phyloP scores from a whole-genome alignment of 2,888 invertebrate species.

The Stramonita haemastoma region DNA sequence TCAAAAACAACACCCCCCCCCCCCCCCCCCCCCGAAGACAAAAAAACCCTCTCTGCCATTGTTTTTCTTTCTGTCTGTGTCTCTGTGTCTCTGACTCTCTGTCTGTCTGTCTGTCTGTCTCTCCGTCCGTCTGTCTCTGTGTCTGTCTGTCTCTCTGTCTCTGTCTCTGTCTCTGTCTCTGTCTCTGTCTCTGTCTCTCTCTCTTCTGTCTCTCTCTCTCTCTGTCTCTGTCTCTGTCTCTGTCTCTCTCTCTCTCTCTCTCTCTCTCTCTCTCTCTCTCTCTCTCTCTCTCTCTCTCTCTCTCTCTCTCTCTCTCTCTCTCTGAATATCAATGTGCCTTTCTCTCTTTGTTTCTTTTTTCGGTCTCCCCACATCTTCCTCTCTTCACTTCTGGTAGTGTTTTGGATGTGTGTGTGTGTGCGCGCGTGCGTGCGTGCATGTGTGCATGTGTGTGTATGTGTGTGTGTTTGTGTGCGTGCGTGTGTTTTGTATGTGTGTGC shows the following conservation, averaged over 20 bases:
- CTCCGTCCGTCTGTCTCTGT: background rate
- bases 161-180: background rate
- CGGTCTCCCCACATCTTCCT: background rate
- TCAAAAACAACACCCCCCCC: background rate
- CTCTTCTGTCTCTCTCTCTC: background rate
- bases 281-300: background rate
- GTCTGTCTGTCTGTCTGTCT: background rate
- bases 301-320: background rate
- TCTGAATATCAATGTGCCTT: background rate
- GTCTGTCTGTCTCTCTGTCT: background rate
- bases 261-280: background rate
- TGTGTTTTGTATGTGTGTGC: background rate
- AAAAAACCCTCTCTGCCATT: background rate
- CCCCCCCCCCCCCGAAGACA: background rate
- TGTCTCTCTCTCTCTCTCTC: background rate
- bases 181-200: background rate
- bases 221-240: background rate
- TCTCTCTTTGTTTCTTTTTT: background rate
- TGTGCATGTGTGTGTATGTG: constrained; percentile 14
- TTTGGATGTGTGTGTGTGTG: background rate
- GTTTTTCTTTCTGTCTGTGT: background rate
- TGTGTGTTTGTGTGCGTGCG: background rate
- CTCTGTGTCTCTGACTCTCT: background rate
- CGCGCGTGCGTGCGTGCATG: background rate
- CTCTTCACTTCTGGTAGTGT: background rate